These are phyloP conservation scores for Antheraea mylitta DNA, from an alignment of 1,140 invertebrate genomes.

Conservation along the genomic window DNA sequence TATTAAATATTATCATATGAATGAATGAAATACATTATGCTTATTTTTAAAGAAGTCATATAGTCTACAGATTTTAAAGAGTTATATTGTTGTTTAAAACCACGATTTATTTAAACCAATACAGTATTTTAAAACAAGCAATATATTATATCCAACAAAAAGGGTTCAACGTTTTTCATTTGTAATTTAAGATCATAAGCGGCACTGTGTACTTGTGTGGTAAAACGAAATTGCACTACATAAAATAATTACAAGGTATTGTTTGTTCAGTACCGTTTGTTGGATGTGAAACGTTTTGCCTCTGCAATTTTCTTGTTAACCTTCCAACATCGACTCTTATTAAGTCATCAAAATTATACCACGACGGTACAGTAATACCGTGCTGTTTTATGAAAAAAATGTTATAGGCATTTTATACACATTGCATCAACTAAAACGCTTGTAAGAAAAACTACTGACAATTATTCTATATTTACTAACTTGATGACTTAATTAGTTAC, in stretches of 20 bases:
- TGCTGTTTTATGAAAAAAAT: neutral
- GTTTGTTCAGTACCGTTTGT: conserved; percentile 34
- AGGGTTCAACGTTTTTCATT: conserved; percentile 21
- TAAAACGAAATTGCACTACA: conserved; percentile 44
- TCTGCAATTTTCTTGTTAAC: conserved; percentile 47
- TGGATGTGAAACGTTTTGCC: conserved; percentile 30
- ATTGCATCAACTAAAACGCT: neutral
- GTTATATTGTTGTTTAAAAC: too few relatives aligned
- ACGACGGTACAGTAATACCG: conserved; percentile 18
- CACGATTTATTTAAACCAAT: too few relatives aligned
- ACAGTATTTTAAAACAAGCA: too few relatives aligned
- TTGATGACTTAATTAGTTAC: neutral
- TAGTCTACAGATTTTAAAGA: too few relatives aligned
- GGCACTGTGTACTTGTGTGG: conserved; percentile 20
- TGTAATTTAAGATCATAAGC: conserved; percentile 45
- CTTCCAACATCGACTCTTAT: conserved; percentile 43
- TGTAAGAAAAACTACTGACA: neutral
- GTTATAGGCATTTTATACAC: neutral
- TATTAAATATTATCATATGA: too few relatives aligned
- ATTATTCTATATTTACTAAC: neutral
- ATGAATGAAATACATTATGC: too few relatives aligned
- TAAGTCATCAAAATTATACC: conserved; percentile 55
- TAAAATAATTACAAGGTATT: conserved; percentile 49
- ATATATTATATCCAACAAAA: too few relatives aligned
- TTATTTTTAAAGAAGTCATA: too few relatives aligned